Conservation (phyloP, 2,113 vertebrate genomes). For the Dipodomys ordii region DNA sequence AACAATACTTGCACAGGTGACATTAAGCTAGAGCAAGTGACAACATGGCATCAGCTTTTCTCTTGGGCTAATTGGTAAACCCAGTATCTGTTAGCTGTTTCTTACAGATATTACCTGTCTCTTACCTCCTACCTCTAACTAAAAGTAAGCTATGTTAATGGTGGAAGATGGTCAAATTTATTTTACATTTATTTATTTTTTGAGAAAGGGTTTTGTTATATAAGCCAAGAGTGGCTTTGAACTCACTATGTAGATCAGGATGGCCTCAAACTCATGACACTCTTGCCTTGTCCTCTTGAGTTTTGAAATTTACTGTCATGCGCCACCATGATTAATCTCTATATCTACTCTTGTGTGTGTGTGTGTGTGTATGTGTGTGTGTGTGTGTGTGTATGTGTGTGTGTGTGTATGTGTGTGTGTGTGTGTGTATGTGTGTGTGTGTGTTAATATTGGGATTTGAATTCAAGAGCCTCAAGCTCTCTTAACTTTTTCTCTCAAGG, state of each 20-base stretch:
- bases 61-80: not conserved
- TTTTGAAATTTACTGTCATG: not conserved
- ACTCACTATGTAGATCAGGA: not conserved
- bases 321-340: too few species aligned
- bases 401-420: too few species aligned
- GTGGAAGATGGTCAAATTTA: not conserved
- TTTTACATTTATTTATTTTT: not conserved
- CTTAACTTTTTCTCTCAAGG: too few species aligned
- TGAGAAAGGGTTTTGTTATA: not conserved
- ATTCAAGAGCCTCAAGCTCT: too few species aligned
- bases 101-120: not conserved
- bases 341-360: too few species aligned
- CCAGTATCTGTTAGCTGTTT: not conserved
- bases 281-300: not conserved
- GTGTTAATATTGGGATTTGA: too few species aligned
- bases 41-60: not conserved
- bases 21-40: not conserved
- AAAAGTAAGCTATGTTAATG: slow-evolving; percentile 20
- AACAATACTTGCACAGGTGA: not conserved
- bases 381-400: too few species aligned
- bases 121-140: not conserved
- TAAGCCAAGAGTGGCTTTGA: not conserved
- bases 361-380: too few species aligned
- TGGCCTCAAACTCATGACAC: not conserved
- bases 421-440: too few species aligned